Base-by-base conservation (phyloP, 2,888 invertebrate genomes). In the Caenorhabditis macrosperma region DNA sequence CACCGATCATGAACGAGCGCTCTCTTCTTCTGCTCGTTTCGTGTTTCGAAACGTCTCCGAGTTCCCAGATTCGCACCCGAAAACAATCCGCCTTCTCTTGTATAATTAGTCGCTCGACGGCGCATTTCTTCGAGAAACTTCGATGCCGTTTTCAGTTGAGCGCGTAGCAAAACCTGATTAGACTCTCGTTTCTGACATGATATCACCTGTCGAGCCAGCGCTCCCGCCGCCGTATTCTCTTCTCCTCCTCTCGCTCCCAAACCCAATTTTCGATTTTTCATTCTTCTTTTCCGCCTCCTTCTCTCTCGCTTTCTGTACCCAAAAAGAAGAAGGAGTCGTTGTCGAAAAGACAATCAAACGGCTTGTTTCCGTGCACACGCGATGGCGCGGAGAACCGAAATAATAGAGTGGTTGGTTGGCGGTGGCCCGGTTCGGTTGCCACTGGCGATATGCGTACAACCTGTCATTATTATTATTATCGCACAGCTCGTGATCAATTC, bases 401-500 rank as follows among this genome's bases (percentile, higher is more conserved):
- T 24, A 41, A 41, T 46, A 20, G 12, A 60, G 28, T 17, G 46
- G 38, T 60, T 24, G 44, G 30, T 12, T 28, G 33, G 30, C 28
- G 38, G 26, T 17, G 15, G 54, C 26, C 28, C 9, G 22, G 7
- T 28, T 20, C 30, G 30, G 63, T 74, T 64, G 64, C 59, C 59
- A 38, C 17, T 63, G 46, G 60, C 30, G 61, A 71, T 71, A 54
- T 44, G 41, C 61, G 52, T 52, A 71, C 30, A 71, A 61, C 54
- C 50, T 55, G 44, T 71, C n/a, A n/a, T n/a, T 61, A 71, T 71
- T 71, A 71, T 60, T 38, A 50, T 69, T 17, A 55, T 10, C 35
- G 7, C 38, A 9, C 28, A 33, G 20, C 60, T 30, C 26, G 55
- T 63, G 55, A 72, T 33, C 55, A 55, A 22, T 7, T 28, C 54